Conservation (phyloP, 2,797 vertebrate species). For the Platalea minor region DNA sequence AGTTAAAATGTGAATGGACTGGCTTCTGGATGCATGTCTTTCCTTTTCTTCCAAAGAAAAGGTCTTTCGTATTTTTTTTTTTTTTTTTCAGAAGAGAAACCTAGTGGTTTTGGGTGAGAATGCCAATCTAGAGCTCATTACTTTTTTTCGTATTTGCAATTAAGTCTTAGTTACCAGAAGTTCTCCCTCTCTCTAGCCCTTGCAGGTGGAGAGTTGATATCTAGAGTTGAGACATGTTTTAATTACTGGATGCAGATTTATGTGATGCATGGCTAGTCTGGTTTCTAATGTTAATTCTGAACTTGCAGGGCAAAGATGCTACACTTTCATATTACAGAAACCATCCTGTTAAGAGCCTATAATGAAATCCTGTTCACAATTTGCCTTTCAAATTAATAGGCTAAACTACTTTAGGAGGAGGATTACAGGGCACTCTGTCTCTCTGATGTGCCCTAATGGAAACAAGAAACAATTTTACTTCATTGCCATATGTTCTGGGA, state of each 20-base stretch:
- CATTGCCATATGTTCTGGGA: conserved; percentile 11
- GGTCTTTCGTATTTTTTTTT: accelerated
- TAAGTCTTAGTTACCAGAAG: neutral
- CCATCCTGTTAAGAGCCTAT: neutral
- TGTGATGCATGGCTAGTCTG: neutral
- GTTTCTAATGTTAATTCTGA: conserved; percentile 24
- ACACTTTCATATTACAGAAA: neutral
- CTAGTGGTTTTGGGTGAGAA: neutral
- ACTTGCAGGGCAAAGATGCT: neutral
- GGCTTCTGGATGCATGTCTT: neutral
- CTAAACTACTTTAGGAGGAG: conserved; percentile 17
- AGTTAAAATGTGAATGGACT: neutral
- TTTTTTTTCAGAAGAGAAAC: neutral
- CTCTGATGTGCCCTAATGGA: conserved; percentile 27
- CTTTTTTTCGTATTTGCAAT: neutral
- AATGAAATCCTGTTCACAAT: conserved; percentile 27
- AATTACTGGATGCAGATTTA: conserved; percentile 8
- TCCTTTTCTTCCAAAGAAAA: neutral
- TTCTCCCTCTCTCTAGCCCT: neutral
- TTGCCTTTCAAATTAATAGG: conserved; percentile 49
- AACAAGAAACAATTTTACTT: conserved; percentile 23
- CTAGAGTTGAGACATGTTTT: neutral
- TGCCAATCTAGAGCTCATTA: neutral
- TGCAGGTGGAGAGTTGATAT: neutral
- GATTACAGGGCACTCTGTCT: conserved; percentile 14